Conservation (phyloP, 2,797 vertebrate genomes). For the Esox masquinongy region DNA sequence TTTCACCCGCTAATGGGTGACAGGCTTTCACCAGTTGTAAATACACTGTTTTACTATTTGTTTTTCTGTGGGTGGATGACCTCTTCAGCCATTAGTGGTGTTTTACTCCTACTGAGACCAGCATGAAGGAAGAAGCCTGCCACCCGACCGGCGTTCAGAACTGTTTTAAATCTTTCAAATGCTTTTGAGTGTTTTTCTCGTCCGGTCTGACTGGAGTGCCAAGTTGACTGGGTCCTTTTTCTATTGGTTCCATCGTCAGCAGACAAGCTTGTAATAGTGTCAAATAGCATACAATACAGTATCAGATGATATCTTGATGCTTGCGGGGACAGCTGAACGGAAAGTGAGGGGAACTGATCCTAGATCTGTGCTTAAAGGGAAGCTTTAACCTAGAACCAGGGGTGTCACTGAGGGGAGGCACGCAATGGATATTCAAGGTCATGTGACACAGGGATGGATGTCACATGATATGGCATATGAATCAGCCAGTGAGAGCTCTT, state of each 20-base stretch:
- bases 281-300: too few species aligned
- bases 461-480: conserved; percentile 29
- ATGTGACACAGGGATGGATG: conserved; percentile 38
- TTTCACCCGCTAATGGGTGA: too few species aligned
- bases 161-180: neutral
- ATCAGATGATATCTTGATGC: neutral
- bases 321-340: neutral
- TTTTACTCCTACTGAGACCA: neutral
- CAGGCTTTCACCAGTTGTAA: too few species aligned
- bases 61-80: too few species aligned
- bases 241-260: neutral
- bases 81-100: neutral
- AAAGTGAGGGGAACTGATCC: too few species aligned
- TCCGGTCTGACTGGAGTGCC: neutral
- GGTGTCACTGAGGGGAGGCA: conserved; percentile 5
- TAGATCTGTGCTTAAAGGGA: neutral
- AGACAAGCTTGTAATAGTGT: neutral
- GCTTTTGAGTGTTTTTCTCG: neutral
- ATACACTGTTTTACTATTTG: too few species aligned
- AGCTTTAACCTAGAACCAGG: neutral
- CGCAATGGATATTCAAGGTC: neutral
- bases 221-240: neutral
- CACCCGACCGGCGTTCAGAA: neutral
- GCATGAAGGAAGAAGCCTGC: neutral
- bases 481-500: conserved; percentile 37